These are phyloP conservation scores for Aphidius ervi DNA, from an alignment of 1,140 invertebrate genomes.

Conservation along the genomic window DNA sequence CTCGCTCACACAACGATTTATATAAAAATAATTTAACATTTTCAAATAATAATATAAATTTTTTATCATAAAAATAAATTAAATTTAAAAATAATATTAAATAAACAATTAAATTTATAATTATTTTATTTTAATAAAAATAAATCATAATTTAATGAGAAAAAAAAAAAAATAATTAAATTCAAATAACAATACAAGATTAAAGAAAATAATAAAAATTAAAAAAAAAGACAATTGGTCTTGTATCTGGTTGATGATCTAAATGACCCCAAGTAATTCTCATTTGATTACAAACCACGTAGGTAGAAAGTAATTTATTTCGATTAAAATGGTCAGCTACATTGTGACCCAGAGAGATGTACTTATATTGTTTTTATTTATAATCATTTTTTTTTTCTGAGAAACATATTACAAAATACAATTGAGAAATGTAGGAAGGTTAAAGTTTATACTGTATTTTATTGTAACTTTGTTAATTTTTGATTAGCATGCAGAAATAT, in stretches of 20 bases:
- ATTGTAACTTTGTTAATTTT: not conserved
- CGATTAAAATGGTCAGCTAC: constrained; percentile 31
- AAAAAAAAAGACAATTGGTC: not conserved
- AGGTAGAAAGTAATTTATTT: constrained; percentile 35
- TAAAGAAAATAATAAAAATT: constrained; percentile 20
- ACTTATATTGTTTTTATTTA: not conserved
- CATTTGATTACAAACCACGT: constrained; percentile 33
- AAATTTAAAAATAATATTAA: no score
- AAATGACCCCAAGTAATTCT: not conserved
- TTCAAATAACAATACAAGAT: not conserved
- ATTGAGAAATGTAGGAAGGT: no score
- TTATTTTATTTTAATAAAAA: no score
- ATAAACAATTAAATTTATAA: no score
- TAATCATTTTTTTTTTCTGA: not conserved
- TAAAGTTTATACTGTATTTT: no score
- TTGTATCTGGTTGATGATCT: not conserved
- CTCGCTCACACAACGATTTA: no score
- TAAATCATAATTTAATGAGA: no score
- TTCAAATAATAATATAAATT: constrained; percentile 1
- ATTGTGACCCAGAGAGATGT: no score
- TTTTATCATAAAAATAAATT: constrained; percentile 4
- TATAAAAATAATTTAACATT: no score
- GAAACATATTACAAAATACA: no score
- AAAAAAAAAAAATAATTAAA: no score
- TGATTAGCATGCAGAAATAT: constrained; percentile 23